Percentiles rank a stretch among this genome's conserved stretches.
phyloP scores from a whole-genome alignment of 2,797 vertebrate species.

The Clarias pachynema region DNA sequence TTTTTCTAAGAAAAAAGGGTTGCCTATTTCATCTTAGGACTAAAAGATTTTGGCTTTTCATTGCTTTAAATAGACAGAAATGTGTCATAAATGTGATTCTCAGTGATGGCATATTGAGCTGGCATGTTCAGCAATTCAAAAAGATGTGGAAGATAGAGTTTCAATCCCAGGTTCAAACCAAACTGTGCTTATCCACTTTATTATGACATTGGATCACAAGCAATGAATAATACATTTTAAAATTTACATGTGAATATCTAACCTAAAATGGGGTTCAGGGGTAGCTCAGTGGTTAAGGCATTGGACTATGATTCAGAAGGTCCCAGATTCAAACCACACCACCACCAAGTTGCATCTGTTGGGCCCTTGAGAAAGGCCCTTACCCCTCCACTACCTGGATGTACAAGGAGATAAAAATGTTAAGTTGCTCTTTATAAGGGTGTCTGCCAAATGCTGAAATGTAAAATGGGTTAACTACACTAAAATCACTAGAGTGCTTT shows the following conservation, averaged over 20 bases:
- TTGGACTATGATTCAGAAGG: too few species aligned
- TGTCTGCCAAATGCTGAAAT: too few species aligned
- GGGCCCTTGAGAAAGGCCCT: too few species aligned
- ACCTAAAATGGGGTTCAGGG: too few species aligned
- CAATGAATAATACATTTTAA: background rate
- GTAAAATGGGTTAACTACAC: background rate
- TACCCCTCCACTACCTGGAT: too few species aligned
- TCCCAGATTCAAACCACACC: too few species aligned
- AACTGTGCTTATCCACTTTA: background rate
- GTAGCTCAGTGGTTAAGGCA: too few species aligned
- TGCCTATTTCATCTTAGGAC: constrained; percentile 9
- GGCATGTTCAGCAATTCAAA: background rate
- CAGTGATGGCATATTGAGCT: background rate
- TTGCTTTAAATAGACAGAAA: background rate
- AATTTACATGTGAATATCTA: background rate
- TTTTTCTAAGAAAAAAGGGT: background rate
- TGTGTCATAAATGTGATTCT: constrained; percentile 2
- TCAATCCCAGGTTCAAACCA: too few species aligned
- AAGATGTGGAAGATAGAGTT: background rate
- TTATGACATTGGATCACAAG: background rate
- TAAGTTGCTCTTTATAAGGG: too few species aligned
- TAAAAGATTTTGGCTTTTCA: background rate
- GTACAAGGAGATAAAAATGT: too few species aligned
- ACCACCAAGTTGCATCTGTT: too few species aligned
- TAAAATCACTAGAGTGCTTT: background rate